These are phyloP conservation scores for Engystomops pustulosus DNA, from an alignment of 2,113 vertebrate species.

Conservation along the genomic window DNA sequence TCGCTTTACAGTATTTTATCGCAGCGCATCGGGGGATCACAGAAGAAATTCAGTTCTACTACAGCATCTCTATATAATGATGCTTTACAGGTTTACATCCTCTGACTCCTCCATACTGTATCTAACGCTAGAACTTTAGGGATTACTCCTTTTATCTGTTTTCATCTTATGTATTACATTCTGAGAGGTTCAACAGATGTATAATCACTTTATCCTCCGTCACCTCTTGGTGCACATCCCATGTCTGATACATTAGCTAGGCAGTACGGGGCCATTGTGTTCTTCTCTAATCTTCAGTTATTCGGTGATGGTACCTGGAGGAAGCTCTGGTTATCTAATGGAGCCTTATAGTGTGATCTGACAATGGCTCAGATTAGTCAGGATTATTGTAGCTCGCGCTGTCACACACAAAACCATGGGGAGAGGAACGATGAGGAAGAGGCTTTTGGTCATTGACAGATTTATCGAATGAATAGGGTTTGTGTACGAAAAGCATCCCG, in stretches of 20 bases:
- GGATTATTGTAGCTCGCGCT: not conserved
- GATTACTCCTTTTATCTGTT: no score
- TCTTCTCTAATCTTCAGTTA: not conserved
- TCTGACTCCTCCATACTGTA: no score
- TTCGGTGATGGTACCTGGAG: not conserved
- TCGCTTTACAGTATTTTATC: no score
- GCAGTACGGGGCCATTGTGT: not conserved
- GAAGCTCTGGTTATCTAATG: not conserved
- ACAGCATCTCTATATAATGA: no score
- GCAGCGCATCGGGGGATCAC: no score
- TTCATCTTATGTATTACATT: not conserved
- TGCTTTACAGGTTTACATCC: no score
- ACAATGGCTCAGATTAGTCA: conserved; percentile 15
- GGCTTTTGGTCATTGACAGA: not conserved
- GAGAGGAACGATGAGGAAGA: not conserved
- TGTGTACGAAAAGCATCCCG: no score
- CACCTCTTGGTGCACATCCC: not conserved
- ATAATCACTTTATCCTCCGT: conserved; percentile 3
- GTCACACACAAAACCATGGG: not conserved
- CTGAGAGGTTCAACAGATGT: not conserved
- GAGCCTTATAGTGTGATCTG: conserved; percentile 27
- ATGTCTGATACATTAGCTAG: not conserved
- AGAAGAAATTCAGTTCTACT: no score
- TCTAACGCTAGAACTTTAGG: no score
- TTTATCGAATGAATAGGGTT: not conserved